Percentiles rank a stretch among this genome's conserved stretches.
Conservation (phyloP, 1,140 invertebrate genomes). For the Dendrolimus kikuchii region DNA sequence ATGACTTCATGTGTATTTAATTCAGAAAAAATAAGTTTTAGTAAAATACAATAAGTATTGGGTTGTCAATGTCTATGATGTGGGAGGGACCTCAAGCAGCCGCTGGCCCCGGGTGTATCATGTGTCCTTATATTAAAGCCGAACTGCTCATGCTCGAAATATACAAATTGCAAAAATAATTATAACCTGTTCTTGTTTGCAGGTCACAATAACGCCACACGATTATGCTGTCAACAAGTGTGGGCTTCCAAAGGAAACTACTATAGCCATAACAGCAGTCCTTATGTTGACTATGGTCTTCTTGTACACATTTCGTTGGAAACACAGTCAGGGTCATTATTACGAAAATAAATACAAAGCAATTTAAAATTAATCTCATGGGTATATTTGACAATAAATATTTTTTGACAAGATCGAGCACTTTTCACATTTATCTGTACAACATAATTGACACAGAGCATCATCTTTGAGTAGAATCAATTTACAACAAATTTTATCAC, state of each 20-base stretch:
- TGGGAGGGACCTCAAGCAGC: no score
- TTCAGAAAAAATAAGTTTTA: no score
- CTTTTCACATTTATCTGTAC: slow-evolving; percentile 50
- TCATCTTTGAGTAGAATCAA: slow-evolving; percentile 5
- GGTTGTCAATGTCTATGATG: no score
- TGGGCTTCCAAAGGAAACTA: slow-evolving; percentile 40
- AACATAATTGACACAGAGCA: slow-evolving; percentile 34
- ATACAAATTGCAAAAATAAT: neutral
- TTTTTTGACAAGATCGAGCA: slow-evolving; percentile 64
- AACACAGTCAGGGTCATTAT: slow-evolving; percentile 18
- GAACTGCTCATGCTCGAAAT: neutral
- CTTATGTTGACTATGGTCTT: slow-evolving; percentile 28
- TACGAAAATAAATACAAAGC: slow-evolving; percentile 16
- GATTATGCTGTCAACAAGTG: slow-evolving; percentile 42
- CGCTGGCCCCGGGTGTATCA: no score
- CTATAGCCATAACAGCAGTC: slow-evolving; percentile 34
- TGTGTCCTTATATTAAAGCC: no score
- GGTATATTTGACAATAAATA: slow-evolving; percentile 68
- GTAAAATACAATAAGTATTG: no score
- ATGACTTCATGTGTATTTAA: no score
- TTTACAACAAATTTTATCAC: slow-evolving; percentile 32
- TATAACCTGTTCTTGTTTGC: slow-evolving; percentile 18
- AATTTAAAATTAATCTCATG: slow-evolving; percentile 33
- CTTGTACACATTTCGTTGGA: slow-evolving; percentile 21
- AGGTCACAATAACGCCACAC: slow-evolving; percentile 42